These are phyloP conservation scores for Lophotriccus pileatus DNA, from an alignment of 2,797 vertebrate species.

Conservation along the genomic window DNA sequence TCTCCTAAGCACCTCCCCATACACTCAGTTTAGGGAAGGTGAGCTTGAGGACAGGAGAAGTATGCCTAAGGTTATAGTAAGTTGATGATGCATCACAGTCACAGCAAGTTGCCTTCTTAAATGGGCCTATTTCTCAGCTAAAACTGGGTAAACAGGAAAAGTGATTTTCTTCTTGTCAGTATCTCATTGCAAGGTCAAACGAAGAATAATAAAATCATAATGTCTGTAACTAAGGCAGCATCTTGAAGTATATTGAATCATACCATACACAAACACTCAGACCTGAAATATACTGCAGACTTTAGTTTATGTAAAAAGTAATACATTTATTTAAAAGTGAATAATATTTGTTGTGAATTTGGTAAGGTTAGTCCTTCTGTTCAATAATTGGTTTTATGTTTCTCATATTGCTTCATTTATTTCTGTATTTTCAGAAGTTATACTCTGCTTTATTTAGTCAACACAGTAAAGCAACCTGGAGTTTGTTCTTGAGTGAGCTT, in stretches of 20 bases:
- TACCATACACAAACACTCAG: not conserved
- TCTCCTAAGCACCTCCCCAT: not conserved
- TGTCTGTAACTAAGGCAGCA: not conserved
- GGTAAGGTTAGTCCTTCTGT: not conserved
- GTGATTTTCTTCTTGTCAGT: not conserved
- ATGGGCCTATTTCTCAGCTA: not conserved
- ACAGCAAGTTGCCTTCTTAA: not conserved
- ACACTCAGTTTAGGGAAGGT: not conserved
- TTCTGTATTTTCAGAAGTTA: not conserved
- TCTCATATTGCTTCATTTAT: not conserved
- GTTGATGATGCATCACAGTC: not conserved
- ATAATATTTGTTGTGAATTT: not conserved
- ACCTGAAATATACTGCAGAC: not conserved
- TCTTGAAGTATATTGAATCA: not conserved
- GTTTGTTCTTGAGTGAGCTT: not conserved
- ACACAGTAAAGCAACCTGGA: not conserved
- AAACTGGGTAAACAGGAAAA: not conserved
- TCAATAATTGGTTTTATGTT: not conserved
- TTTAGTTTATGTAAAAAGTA: not conserved
- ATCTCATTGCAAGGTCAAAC: not conserved
- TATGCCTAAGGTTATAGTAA: not conserved
- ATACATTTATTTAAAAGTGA: not conserved
- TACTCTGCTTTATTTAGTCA: not conserved
- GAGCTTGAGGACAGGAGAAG: not conserved
- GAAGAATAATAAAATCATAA: not conserved